Conservation (phyloP, 2,888 invertebrate species). For the Laothoe populi region DNA sequence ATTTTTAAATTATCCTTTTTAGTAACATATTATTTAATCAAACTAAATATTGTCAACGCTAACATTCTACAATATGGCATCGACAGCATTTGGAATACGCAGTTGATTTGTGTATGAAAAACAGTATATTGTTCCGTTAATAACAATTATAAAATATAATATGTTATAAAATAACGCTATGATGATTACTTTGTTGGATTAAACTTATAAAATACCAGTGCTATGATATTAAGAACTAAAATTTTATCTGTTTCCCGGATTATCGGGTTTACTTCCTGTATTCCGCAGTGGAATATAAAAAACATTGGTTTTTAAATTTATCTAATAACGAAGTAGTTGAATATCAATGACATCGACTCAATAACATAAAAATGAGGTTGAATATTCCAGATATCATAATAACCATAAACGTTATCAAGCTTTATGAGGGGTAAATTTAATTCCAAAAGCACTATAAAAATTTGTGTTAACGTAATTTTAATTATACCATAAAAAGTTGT, state of each 20-base stretch:
- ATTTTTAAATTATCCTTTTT: slow-evolving; percentile 34
- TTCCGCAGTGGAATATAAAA: no score
- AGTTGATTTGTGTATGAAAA: no score
- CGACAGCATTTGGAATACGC: not conserved
- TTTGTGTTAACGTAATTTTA: not conserved
- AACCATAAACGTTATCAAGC: not conserved
- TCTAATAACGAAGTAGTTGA: no score
- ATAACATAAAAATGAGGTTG: no score
- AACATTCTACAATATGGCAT: slow-evolving; percentile 8
- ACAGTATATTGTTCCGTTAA: no score
- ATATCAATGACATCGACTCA: no score
- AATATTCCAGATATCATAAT: not conserved
- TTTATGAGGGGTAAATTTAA: not conserved
- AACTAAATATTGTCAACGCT: slow-evolving; percentile 1
- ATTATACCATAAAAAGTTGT: not conserved
- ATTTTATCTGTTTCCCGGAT: no score
- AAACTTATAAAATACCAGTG: not conserved
- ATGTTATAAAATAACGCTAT: not conserved
- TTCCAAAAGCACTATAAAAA: not conserved
- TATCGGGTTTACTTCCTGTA: no score
- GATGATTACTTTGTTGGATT: not conserved
- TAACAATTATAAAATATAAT: no score
- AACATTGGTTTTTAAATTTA: no score
- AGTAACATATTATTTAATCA: slow-evolving; percentile 12
- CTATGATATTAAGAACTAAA: not conserved